phyloP scores from a whole-genome alignment of 2,888 invertebrate genomes.

The Apamea anceps region DNA sequence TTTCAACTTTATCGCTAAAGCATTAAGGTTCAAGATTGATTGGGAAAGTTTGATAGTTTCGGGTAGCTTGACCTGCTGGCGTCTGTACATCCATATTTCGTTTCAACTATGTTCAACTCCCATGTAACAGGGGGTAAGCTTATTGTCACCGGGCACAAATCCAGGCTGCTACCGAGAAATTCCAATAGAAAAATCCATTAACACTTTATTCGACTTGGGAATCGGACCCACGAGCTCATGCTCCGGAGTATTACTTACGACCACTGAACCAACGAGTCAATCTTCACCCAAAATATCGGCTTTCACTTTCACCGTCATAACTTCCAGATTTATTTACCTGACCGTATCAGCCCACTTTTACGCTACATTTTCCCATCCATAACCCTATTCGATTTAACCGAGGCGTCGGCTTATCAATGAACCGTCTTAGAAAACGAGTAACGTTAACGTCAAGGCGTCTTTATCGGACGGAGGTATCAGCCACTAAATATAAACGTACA shows the following conservation, averaged over 20 bases:
- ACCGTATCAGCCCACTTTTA: constrained; percentile 50
- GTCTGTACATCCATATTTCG: background rate
- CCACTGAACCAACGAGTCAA: background rate
- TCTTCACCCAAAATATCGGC: background rate
- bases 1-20: no score
- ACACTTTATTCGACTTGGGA: background rate
- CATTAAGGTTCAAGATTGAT: no score
- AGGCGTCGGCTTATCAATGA: constrained; percentile 60
- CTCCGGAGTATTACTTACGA: background rate
- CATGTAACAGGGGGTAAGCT: background rate
- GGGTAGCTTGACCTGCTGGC: no score
- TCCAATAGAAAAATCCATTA: background rate
- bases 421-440: constrained; percentile 57
- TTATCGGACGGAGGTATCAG: constrained; percentile 64
- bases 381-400: constrained; percentile 55
- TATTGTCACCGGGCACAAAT: background rate
- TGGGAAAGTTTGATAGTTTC: no score
- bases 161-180: background rate
- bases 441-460: constrained; percentile 46
- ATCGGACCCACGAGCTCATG: background rate
- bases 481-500: background rate
- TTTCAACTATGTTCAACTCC: background rate
- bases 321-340: constrained; percentile 50
- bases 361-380: constrained; percentile 44
- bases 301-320: constrained; percentile 18